These are phyloP conservation scores for Sorex fumeus DNA, from an alignment of 2,113 vertebrate species.

Conservation along the genomic window DNA sequence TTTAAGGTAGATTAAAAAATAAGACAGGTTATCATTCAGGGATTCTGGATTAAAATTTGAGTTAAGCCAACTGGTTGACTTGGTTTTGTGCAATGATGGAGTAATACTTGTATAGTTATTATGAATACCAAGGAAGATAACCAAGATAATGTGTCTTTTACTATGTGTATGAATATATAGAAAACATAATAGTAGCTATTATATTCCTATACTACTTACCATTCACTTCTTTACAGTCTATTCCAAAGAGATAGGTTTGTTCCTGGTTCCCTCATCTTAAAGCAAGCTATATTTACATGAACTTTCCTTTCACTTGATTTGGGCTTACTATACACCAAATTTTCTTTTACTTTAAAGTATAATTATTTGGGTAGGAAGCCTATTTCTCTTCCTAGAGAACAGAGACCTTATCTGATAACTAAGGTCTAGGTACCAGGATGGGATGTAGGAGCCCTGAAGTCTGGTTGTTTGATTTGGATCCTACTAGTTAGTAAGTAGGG, in stretches of 20 bases:
- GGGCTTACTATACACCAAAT: not conserved
- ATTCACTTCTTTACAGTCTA: accelerated
- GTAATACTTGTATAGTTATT: not conserved
- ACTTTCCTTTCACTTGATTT: not conserved
- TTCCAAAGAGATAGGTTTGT: not conserved
- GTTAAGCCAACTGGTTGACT: not conserved
- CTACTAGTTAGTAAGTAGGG: not conserved
- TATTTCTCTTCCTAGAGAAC: not conserved
- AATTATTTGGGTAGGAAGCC: not conserved
- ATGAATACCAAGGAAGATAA: not conserved
- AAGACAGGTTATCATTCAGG: not conserved
- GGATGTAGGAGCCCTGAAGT: not conserved
- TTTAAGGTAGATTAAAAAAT: not conserved
- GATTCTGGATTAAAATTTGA: not conserved
- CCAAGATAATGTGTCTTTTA: not conserved
- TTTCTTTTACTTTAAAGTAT: not conserved
- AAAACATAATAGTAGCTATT: not conserved
- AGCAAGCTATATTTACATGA: not conserved
- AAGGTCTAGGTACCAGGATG: not conserved
- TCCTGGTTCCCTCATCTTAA: not conserved
- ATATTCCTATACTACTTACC: not conserved
- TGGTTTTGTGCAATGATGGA: not conserved
- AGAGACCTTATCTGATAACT: not conserved
- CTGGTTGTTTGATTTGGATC: not conserved
- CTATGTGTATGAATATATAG: too few species aligned